Evolutionary conservation across 2,888 invertebrate species (phyloP).

Genomic region (Lasioglossum oenotherae): DNA sequence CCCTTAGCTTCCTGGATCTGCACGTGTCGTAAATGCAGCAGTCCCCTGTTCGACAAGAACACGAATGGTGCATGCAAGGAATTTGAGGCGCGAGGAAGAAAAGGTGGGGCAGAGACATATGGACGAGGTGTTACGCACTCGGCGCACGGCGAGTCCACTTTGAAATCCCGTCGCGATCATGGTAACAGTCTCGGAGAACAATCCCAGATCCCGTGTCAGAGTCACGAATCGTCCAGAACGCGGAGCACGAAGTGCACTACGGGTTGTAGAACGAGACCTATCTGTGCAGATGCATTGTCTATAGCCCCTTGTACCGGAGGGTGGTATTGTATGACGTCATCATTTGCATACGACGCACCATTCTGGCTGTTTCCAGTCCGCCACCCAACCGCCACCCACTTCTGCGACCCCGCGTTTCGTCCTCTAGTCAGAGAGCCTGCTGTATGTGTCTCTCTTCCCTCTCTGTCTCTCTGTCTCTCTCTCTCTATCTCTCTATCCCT

Average conservation of each 20-base stretch:
- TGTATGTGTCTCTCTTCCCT: conserved; percentile 4
- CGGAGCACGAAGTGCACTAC: conserved; percentile 61
- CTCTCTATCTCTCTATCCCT: conserved; percentile 13
- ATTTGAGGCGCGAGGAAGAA: background rate
- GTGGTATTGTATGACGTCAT: conserved; percentile 83
- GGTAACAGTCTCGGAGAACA: conserved; percentile 48
- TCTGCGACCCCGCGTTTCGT: conserved; percentile 60
- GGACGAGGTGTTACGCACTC: background rate
- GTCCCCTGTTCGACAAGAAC: background rate
- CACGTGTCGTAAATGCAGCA: background rate
- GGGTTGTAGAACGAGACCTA: conserved; percentile 74
- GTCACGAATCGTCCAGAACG: conserved; percentile 64
- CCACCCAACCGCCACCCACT: conserved; percentile 69
- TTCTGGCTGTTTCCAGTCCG: conserved; percentile 75
- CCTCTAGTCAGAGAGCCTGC: conserved; percentile 18
- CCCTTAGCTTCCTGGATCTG: background rate
- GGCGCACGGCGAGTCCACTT: background rate
- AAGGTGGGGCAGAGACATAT: background rate
- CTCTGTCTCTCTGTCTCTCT: conserved; percentile 23
- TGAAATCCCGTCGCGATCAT: conserved; percentile 29
- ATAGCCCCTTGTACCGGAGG: conserved; percentile 76
- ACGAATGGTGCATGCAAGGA: background rate
- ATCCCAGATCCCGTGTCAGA: conserved; percentile 35
- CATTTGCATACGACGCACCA: conserved; percentile 83
- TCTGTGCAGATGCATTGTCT: conserved; percentile 77